Base-by-base conservation (phyloP, 2,888 invertebrate genomes). In the Sinotaia quadrata region DNA sequence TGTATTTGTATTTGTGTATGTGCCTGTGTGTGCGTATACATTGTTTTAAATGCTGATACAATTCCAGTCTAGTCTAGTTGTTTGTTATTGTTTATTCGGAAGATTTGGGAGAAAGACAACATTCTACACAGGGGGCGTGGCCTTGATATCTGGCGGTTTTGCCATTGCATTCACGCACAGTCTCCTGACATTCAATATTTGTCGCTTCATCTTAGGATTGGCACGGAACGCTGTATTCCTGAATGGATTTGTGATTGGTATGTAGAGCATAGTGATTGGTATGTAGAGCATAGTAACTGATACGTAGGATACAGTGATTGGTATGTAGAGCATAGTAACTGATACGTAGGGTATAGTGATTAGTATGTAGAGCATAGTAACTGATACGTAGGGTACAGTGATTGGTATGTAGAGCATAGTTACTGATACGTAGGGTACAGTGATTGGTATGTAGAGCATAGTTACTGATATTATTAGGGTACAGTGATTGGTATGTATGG, bases 191-290 rank as follows among this genome's bases (percentile, higher is more conserved):
- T 49, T 63, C 58, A 69, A 52, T 34, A 36, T 63, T 51, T 62
- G 51, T 44, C 63, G 51, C 51, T 41, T 63, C 37, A 57, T 63
- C 56, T 29, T 63, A 8, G 61, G 51, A 36, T 57, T 57, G 24
- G 52, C 47, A 12, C 63, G 51, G 21, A 57, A 57, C 56, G 24
- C 47, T 24, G n/a, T 63, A 57, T 62, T 63, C 37, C 24, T 69
- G 51, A 69, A 62, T 41, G 63, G 66, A 29, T n/a, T 69, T 24
- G 56, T 69, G 51, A 62, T 69, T 4, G 61, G 61, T 61, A 7
- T 34, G 24, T 18, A 12, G 0, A 8, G 10, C 29, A 18, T 29
- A 29, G 18, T 29, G 12, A 2, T 12, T 4, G 12, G 10, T 54
- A 12, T 27, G 4, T 54, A 31, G 5, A 2, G 31, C 51, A 41